Conservation (phyloP, 1,140 invertebrate genomes). For the Drosophila cardini region DNA sequence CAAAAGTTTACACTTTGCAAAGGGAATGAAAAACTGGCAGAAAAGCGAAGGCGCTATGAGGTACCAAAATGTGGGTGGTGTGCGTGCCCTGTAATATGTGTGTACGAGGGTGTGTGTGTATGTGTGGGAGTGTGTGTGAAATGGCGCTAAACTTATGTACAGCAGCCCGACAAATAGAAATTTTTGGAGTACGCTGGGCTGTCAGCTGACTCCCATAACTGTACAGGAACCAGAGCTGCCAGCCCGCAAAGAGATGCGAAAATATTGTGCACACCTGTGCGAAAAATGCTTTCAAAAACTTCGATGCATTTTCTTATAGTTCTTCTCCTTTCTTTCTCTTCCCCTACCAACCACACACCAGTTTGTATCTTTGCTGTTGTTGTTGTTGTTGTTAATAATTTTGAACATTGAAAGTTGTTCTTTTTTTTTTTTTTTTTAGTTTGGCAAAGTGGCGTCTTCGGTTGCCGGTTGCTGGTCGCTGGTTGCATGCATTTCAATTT, state of each 20-base stretch:
- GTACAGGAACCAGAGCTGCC: slow-evolving; percentile 26
- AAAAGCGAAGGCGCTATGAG: slow-evolving; percentile 24
- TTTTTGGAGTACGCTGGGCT: slow-evolving; percentile 66
- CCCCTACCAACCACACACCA: too few relatives aligned
- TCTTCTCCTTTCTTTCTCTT: slow-evolving; percentile 28
- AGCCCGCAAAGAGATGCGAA: slow-evolving; percentile 62
- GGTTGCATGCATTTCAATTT: slow-evolving; percentile 66
- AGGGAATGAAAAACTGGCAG: slow-evolving; percentile 56
- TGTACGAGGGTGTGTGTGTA: too few relatives aligned
- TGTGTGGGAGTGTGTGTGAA: slow-evolving; percentile 1
- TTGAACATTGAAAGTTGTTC: slow-evolving; percentile 63
- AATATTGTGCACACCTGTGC: slow-evolving; percentile 75
- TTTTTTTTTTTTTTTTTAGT: neutral
- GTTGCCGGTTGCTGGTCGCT: slow-evolving; percentile 12
- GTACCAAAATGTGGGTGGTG: neutral
- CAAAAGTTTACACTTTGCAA: slow-evolving; percentile 67
- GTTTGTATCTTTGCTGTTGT: neutral
- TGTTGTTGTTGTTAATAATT: slow-evolving; percentile 56
- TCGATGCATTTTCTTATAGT: slow-evolving; percentile 55
- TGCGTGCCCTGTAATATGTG: neutral
- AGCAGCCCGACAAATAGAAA: slow-evolving; percentile 70
- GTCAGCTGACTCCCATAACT: slow-evolving; percentile 63
- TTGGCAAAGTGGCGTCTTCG: slow-evolving; percentile 42
- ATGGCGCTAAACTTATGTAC: slow-evolving; percentile 29
- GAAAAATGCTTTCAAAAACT: slow-evolving; percentile 78